Evolutionary conservation across 2,797 vertebrate species (phyloP).

Genomic region (Eulemur coronatus): DNA sequence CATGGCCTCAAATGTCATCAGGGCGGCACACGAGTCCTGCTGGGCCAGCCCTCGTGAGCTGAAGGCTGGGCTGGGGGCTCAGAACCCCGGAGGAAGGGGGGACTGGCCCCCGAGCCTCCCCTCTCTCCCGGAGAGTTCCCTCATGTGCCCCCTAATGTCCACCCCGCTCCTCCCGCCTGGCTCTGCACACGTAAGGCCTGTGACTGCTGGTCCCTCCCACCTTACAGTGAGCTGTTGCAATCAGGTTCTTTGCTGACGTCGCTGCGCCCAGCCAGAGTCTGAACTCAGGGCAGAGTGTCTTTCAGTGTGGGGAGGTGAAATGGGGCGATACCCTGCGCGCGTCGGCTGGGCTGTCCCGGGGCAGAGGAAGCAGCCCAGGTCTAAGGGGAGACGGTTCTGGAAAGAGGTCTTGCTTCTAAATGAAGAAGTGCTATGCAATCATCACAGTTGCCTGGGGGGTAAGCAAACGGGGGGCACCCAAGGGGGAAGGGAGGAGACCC

Average conservation of each 20-base stretch:
- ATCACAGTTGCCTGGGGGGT: background rate
- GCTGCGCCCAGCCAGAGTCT: background rate
- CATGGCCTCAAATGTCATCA: background rate
- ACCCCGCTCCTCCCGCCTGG: background rate
- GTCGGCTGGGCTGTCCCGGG: background rate
- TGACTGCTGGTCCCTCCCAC: background rate
- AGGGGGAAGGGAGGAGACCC: background rate
- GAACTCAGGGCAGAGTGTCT: background rate
- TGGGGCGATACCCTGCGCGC: accelerated
- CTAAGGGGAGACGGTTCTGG: background rate
- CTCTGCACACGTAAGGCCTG: background rate
- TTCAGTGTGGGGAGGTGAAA: background rate
- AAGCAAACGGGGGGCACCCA: background rate
- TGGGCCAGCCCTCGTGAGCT: background rate
- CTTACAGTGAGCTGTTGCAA: background rate
- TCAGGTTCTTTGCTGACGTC: background rate
- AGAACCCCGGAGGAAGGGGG: background rate
- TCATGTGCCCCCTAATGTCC: background rate
- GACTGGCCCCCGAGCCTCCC: background rate
- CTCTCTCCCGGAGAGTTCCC: background rate
- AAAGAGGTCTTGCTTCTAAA: background rate
- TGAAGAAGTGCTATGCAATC: background rate
- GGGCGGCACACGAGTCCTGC: background rate
- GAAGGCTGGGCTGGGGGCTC: background rate
- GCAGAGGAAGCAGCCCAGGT: background rate